Base-by-base conservation (phyloP, 2,888 invertebrate species). In the Drosophila setosimentum region DNA sequence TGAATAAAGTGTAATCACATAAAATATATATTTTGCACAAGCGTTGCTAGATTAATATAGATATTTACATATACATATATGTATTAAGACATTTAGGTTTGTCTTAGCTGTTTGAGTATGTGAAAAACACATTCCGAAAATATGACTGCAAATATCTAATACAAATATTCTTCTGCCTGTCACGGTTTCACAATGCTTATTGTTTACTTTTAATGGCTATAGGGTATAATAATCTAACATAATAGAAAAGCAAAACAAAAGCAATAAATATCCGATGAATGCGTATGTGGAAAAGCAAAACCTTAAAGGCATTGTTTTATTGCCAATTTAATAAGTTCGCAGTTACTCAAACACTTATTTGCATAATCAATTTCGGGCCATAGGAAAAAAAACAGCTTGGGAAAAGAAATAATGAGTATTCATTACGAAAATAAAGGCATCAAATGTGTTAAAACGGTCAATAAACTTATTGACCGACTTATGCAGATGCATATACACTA, bases 391-490 rank as follows among this genome's bases (percentile, higher is more conserved):
- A 69, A 58, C 57, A 8, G 11, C 2, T 27, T 35, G 18, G 35
- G 51, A 61, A 60, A 68, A 68, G 29, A 68, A 69, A 62, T 55
- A 37, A 69, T 59, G 70, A 71, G 68, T 69, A 73, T 72, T 77
- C 54, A 73, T 81, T 79, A 68, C 71, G 73, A 80, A 80, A 67
- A 66, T 73, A 48, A 55, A 74, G 64, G 72, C 73, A 69, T 74
- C 54, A 80, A 80, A 76, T 69, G 67, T 75, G 69, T 62, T 72
- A 76, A 80, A 75, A 71, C 87, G 87, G 89, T 87, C 87, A 87
- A 87, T 89, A 87, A 87, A 87, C 87, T 85, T 87, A 87, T 85
- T 89, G 87, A 83, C 83, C 87, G 87, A 86, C 72, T 80, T 86
- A 75, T 65, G 60, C 69, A 66, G 69, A 61, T 66, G 73, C 74